Percentiles rank a stretch among this genome's conserved stretches.
These are phyloP conservation scores for Oxyscelio sp. DNA, from an alignment of 2,888 invertebrate genomes.

Conservation along the genomic window DNA sequence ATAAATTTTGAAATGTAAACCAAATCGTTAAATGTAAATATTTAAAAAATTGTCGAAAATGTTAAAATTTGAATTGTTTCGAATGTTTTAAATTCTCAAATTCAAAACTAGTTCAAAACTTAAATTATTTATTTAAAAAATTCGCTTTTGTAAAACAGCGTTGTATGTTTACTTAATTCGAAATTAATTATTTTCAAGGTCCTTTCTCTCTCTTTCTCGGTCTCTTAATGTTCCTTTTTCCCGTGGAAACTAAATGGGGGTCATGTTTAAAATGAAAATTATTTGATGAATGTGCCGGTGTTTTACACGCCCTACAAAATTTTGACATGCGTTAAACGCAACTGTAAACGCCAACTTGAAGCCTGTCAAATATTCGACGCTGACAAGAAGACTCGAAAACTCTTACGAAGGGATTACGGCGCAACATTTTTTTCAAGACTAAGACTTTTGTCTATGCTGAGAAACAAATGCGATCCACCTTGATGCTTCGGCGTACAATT, in stretches of 20 bases:
- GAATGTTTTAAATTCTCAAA: too few species aligned
- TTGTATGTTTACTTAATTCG: too few species aligned
- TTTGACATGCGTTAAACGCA: constrained; percentile 16
- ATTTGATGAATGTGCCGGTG: constrained; percentile 12
- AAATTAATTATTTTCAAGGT: too few species aligned
- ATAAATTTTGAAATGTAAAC: too few species aligned
- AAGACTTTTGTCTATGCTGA: constrained; percentile 49
- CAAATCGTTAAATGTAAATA: too few species aligned
- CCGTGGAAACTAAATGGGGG: constrained; percentile 1
- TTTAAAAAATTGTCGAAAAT: too few species aligned
- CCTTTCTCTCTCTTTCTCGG: too few species aligned
- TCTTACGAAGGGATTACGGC: constrained; percentile 39
- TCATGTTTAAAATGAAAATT: constrained; percentile 4
- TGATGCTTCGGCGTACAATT: constrained; percentile 30
- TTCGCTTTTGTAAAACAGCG: too few species aligned
- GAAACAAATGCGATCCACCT: constrained; percentile 48
- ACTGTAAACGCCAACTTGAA: constrained; percentile 6
- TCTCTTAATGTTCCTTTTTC: too few species aligned
- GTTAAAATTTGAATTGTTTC: too few species aligned
- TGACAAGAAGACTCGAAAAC: constrained; percentile 37
- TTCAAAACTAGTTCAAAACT: too few species aligned
- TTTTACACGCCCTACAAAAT: constrained; percentile 35
- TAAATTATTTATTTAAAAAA: too few species aligned
- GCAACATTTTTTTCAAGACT: constrained; percentile 29
- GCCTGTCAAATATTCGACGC: constrained; percentile 42